A percentile compares a stretch with the other conserved stretches of the same genome.
Conservation (phyloP, 2,113 vertebrate species). For the Pygoscelis adeliae region DNA sequence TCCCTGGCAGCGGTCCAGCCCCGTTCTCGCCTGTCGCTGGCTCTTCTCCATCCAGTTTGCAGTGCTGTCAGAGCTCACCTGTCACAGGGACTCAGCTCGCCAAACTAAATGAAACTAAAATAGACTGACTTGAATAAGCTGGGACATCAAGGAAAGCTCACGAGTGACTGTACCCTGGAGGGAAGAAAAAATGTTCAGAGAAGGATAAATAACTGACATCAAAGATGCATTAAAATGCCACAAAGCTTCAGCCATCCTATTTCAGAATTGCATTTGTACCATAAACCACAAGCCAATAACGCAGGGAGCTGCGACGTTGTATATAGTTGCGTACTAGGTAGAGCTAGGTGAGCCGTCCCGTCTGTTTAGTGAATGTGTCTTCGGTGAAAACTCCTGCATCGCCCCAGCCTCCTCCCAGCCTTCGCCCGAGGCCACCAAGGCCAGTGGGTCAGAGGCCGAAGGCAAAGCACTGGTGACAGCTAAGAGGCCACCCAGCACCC, state of each 20-base stretch:
- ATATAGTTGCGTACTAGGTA: not conserved
- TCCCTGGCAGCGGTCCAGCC: not conserved
- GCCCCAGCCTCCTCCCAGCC: not conserved
- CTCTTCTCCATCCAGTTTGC: not conserved
- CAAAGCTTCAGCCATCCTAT: not conserved
- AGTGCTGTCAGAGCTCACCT: not conserved
- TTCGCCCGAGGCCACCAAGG: not conserved
- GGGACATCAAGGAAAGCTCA: not conserved
- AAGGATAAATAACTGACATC: not conserved
- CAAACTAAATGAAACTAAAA: not conserved
- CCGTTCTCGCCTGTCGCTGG: not conserved
- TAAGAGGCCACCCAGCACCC: not conserved
- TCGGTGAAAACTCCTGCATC: not conserved
- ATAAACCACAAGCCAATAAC: not conserved
- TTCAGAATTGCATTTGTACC: not conserved
- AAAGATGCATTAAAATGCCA: slow-evolving; percentile 1
- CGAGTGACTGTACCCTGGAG: not conserved
- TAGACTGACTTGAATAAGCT: not conserved
- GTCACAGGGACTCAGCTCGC: not conserved
- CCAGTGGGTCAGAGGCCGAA: not conserved
- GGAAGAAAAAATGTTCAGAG: not conserved
- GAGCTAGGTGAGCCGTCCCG: not conserved
- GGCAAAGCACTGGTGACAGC: not conserved
- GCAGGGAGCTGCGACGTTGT: not conserved
- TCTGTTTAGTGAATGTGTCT: not conserved